phyloP scores from a whole-genome alignment of 2,113 vertebrate genomes.

The Pan troglodytes region DNA sequence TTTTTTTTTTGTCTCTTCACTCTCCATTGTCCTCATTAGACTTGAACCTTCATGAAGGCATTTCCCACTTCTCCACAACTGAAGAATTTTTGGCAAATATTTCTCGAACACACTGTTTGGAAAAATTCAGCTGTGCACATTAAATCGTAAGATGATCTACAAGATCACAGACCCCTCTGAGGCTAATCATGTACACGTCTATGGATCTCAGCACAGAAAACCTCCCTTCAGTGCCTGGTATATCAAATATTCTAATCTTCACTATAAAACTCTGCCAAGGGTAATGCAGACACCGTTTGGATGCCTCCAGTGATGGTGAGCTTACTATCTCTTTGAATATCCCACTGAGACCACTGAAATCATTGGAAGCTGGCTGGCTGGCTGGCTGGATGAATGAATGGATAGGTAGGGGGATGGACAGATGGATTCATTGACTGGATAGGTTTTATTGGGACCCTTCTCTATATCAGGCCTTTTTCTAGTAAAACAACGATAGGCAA shows the following conservation, averaged over 20 bases:
- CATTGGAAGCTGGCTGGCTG: neutral
- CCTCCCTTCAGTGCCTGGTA: neutral
- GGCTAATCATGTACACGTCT: neutral
- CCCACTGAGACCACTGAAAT: neutral
- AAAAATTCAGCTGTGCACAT: neutral
- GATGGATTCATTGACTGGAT: neutral
- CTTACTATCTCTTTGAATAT: neutral
- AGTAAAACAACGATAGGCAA: neutral
- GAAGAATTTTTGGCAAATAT: neutral
- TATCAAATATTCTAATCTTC: neutral
- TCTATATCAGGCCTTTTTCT: neutral
- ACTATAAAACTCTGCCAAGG: neutral
- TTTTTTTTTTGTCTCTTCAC: neutral
- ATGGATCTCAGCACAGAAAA: too few relatives aligned
- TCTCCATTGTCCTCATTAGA: rapidly evolving
- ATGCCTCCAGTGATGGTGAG: neutral
- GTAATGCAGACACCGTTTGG: neutral
- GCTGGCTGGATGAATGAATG: neutral
- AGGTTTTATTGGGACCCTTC: neutral
- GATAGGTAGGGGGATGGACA: neutral
- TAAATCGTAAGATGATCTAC: neutral
- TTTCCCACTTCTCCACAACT: neutral
- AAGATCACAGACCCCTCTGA: neutral
- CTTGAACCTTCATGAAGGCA: neutral
- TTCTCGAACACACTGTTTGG: neutral